Conservation (phyloP, 2,888 invertebrate genomes). For the Pterostichus madidus region DNA sequence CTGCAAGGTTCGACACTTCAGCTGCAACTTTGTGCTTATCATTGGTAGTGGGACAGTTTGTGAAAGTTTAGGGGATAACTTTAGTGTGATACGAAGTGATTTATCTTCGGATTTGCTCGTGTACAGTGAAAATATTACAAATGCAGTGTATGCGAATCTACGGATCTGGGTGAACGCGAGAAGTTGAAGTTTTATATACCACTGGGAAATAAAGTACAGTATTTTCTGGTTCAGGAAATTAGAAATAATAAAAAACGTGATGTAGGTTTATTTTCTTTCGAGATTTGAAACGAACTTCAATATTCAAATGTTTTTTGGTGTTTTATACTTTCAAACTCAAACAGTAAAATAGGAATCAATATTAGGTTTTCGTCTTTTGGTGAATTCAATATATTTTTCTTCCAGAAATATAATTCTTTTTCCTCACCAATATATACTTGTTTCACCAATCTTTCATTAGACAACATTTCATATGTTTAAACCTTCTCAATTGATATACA, state of each 20-base stretch:
- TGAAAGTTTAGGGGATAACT: conserved; percentile 1
- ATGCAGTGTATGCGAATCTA: conserved; percentile 10
- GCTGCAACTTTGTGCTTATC: conserved; percentile 5
- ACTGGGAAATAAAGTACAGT: conserved; percentile 42
- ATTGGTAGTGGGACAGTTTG: not conserved
- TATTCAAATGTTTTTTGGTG: no score
- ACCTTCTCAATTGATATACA: no score
- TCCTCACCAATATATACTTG: no score
- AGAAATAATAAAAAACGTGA: conserved; percentile 37
- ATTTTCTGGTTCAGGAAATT: conserved; percentile 48
- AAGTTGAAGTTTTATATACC: conserved; percentile 32
- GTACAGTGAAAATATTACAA: conserved; percentile 33
- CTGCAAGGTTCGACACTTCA: not conserved
- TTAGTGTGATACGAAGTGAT: conserved; percentile 5
- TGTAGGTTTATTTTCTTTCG: conserved; percentile 12
- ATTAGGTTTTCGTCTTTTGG: no score
- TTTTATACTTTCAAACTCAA: no score
- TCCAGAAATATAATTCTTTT: no score
- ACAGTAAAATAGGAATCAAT: no score
- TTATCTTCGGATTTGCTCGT: not conserved
- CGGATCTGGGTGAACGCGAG: not conserved
- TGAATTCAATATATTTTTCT: no score
- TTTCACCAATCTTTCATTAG: no score
- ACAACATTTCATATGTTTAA: no score
- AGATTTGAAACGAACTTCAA: not conserved